Conservation (phyloP, 2,113 vertebrate genomes). For the Ciconia stormi region DNA sequence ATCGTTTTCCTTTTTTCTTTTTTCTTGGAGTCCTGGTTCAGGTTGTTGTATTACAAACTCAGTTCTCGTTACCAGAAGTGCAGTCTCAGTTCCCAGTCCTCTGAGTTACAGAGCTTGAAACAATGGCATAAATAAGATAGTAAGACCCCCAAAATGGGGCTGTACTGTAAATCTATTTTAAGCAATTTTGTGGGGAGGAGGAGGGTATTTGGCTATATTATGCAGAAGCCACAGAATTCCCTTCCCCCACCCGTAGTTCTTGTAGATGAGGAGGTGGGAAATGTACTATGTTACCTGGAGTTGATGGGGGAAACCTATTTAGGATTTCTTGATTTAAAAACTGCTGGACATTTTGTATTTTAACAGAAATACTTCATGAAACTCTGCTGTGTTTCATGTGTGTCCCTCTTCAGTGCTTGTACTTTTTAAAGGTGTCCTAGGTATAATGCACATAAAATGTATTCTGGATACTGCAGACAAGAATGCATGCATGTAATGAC, state of each 20-base stretch:
- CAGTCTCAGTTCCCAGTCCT: neutral
- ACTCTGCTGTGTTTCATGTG: neutral
- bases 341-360: neutral
- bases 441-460: neutral
- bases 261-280: neutral
- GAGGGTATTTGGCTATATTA: neutral
- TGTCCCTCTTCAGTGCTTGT: neutral
- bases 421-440: neutral
- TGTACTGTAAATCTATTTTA: neutral
- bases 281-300: neutral
- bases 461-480: neutral
- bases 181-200: neutral
- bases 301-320: neutral
- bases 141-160: neutral
- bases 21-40: neutral
- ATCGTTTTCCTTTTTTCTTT: neutral
- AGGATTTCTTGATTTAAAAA: neutral
- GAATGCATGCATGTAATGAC: neutral
- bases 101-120: neutral
- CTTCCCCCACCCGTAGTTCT: neutral
- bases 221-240: neutral
- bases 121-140: neutral
- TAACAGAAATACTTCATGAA: neutral
- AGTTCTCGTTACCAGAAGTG: neutral
- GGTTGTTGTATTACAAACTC: neutral